Base-by-base conservation (phyloP, 2,888 invertebrate species). In the Agriopis leucophaearia region DNA sequence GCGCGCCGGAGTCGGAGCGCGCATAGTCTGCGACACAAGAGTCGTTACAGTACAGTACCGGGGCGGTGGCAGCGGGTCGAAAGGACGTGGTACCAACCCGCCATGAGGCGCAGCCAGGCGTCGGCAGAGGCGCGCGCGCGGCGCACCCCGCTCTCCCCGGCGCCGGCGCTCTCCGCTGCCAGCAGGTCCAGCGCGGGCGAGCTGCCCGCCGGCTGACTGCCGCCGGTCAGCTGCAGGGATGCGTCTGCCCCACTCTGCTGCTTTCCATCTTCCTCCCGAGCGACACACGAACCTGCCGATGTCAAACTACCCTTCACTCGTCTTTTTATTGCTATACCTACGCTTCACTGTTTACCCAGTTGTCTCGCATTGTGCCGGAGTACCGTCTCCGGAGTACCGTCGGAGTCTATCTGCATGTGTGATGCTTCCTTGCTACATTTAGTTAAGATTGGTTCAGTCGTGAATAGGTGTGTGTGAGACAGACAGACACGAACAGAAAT, bases 11-110 rank as follows among this genome's bases (percentile, higher is more conserved):
- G n/a, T 60, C 59, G 36, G 52, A 50, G 36, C 74, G 75, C 12
- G 73, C 70, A 54, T 74, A 80, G 10, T 81, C 85, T 85, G 80
- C 36, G 56, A 50, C 27, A 27, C 7, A 51, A 35, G 1, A 15
- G 0, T 36, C n/a, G 35, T n/a, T 52, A 52, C 3, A 35, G 1
- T 10, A 27, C 5, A 10, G 6, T 9, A 0, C 6, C 15, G 42
- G 42, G 13, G 42, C 10, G 42, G 42, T 10, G 42, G 12, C 42
- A 13, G 42, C 42, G 42, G 42, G 42, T 13, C 38, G 1, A 10
- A 36, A 1, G 3, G 44, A 6, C 13, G 15, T 5, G 9, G 47
- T 18, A 50, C 69, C 48, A 10, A 81, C 82, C 81, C 1, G 77
- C 61, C 15, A 81, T 54, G 36, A 80, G 72, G 38, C 64, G 60